These are phyloP conservation scores for Paralvinella palmiformis DNA, from an alignment of 1,140 invertebrate genomes.

Conservation along the genomic window DNA sequence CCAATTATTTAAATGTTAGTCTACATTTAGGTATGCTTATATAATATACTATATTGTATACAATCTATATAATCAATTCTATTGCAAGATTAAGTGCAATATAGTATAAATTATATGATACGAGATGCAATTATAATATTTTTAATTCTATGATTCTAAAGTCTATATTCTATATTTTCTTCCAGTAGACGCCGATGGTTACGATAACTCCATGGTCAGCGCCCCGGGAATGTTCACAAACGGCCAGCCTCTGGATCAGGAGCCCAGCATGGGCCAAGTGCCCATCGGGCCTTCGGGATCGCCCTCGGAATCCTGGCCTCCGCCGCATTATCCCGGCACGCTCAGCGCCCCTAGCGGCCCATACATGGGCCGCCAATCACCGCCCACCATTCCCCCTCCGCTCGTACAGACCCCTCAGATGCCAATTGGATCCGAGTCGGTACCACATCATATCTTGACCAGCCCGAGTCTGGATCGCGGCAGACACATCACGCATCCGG, in stretches of 20 bases:
- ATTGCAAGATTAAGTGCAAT: not conserved
- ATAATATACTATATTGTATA: not conserved
- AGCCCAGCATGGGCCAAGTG: slow-evolving; percentile 34
- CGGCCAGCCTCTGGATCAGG: slow-evolving; percentile 34
- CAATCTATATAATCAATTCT: not conserved
- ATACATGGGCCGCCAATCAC: slow-evolving; percentile 30
- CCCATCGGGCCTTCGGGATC: slow-evolving; percentile 29
- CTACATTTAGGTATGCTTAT: not conserved
- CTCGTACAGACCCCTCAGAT: slow-evolving; percentile 26
- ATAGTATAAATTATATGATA: not conserved
- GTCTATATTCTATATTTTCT: slow-evolving; percentile 10
- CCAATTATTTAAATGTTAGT: not conserved
- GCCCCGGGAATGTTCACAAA: slow-evolving; percentile 36
- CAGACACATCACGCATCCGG: not conserved
- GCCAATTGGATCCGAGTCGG: slow-evolving; percentile 25
- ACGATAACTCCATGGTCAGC: slow-evolving; percentile 27
- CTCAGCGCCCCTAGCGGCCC: slow-evolving; percentile 31
- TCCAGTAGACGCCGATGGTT: slow-evolving; percentile 38
- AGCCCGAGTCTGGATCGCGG: not conserved
- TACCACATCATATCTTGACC: slow-evolving; percentile 30
- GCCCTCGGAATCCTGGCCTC: slow-evolving; percentile 8
- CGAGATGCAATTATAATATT: not conserved
- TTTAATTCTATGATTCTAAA: not conserved
- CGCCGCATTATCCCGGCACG: slow-evolving; percentile 15
- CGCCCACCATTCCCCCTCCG: slow-evolving; percentile 17